Evolutionary conservation across 2,888 invertebrate genomes (phyloP), one percentile per base, ranked within the genome.

Genomic region (Thumatha senex): DNA sequence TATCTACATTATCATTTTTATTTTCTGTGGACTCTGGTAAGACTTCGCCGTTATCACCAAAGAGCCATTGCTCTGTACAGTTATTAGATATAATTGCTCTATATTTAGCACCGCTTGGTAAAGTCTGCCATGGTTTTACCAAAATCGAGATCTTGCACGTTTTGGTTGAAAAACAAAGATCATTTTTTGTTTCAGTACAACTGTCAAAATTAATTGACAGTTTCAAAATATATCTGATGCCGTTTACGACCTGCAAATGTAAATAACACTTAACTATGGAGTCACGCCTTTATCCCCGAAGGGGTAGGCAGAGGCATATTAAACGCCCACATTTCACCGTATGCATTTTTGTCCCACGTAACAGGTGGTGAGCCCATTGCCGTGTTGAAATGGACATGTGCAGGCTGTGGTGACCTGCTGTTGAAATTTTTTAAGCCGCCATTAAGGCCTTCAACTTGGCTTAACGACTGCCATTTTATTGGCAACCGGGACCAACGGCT

Each of bases 81-180:
- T 95, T 95, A 63, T 95, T 95, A 18, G 92, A 84, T 42, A 93
- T 76, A 50, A 95, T 89, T 11, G 93, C 89, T 70, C 94, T 93
- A 40, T 92, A 92, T 74, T 93, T 94, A 42, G 92, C 92, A 31
- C 93, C 93, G 77, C 91, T 89, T 11, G 89, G 74, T 46, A 92
- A 84, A 70, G 86, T 89, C 24, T 93, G 73, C 95, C 95, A 95
- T 0, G 94, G 94, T 68, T 94, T 93, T 73, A 95, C 94, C 49
- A 94, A 78, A 66, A 94, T 92, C 14, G 93, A 90, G 56, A 95
- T 78, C 61, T 93, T 92, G 74, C 95, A 96, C 7, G 89, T 74
- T 63, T 83, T 87, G 15, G 76, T 75, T 24, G 68, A 64, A n/a
- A 62, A 58, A 62, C 91, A 91, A 7, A 66, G 46, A 35, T 81